These are phyloP conservation scores for Daphoenositta chrysoptera DNA, from an alignment of 2,113 vertebrate genomes.

Conservation along the genomic window DNA sequence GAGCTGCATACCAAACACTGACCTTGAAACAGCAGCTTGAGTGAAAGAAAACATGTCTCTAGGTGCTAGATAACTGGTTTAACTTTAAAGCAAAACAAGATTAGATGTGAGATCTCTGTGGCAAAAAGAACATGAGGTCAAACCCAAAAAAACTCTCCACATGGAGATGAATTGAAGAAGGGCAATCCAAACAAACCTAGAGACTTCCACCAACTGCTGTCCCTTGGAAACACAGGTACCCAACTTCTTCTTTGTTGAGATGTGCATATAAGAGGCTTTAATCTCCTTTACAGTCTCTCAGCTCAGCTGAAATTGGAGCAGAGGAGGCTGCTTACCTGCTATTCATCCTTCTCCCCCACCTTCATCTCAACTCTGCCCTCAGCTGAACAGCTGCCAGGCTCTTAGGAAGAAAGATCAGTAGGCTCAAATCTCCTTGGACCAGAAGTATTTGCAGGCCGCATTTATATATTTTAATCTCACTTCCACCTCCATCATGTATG, in stretches of 20 bases:
- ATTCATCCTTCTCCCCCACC: background rate
- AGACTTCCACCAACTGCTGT: background rate
- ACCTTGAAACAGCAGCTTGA: background rate
- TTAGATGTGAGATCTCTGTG: background rate
- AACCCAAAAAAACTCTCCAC: background rate
- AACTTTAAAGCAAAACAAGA: background rate
- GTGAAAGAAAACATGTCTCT: background rate
- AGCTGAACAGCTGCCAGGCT: background rate
- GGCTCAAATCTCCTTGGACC: background rate
- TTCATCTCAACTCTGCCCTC: background rate
- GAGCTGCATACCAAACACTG: background rate
- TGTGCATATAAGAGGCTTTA: background rate
- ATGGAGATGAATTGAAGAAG: background rate
- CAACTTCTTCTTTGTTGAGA: background rate
- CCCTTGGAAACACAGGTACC: background rate
- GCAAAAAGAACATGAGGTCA: background rate
- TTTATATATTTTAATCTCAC: background rate
- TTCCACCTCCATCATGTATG: background rate
- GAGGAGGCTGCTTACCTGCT: background rate
- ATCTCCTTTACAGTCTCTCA: background rate
- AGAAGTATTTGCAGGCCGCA: background rate
- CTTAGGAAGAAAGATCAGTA: background rate
- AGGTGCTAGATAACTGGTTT: background rate
- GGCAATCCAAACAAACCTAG: background rate
- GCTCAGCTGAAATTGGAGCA: background rate